These are phyloP conservation scores for Leptodactylus fuscus DNA, from an alignment of 2,113 vertebrate genomes.

Conservation along the genomic window DNA sequence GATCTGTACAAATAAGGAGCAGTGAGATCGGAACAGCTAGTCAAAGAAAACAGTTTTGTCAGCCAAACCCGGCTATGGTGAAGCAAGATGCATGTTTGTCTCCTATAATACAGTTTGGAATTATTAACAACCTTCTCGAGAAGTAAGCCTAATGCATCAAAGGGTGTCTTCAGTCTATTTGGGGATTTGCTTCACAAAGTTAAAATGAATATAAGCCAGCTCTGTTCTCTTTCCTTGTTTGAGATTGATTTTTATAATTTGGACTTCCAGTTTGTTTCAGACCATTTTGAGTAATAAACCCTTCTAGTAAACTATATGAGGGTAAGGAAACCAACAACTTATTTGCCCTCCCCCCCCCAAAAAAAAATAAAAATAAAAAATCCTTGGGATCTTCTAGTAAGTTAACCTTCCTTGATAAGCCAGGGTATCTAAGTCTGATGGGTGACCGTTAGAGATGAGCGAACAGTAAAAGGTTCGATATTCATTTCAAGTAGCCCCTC, in stretches of 20 bases:
- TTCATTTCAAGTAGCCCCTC: no score
- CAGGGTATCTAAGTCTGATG: no score
- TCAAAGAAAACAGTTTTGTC: neutral
- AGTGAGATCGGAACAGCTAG: neutral
- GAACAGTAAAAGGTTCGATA: no score
- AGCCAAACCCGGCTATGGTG: neutral
- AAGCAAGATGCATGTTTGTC: neutral
- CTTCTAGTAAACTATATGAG: no score
- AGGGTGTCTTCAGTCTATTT: neutral
- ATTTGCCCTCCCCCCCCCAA: no score
- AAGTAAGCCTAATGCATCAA: neutral
- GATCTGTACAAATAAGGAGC: neutral
- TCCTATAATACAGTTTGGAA: neutral
- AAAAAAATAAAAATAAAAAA: no score
- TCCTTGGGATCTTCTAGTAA: no score
- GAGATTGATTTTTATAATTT: neutral
- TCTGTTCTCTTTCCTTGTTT: neutral
- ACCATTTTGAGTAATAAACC: no score
- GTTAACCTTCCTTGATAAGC: no score
- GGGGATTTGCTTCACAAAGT: neutral
- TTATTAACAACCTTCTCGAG: neutral
- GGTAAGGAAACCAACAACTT: no score
- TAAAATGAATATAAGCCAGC: neutral
- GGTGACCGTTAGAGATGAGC: no score
- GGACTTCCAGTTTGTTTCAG: no score